Evolutionary conservation across 2,888 invertebrate species (phyloP).

Genomic region (Napeogenes inachia): DNA sequence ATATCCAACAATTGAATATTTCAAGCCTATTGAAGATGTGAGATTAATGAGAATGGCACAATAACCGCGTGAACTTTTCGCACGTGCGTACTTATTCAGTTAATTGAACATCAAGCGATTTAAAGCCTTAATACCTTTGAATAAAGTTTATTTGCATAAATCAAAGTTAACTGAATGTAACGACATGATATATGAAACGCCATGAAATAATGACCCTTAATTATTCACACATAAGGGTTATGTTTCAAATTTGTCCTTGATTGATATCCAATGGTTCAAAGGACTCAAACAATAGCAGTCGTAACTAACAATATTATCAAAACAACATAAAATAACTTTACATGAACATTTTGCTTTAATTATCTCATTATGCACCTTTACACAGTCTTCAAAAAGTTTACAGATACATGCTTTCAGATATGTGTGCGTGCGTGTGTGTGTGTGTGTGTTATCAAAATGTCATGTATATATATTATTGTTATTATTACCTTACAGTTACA

Average conservation of each 20-base stretch:
- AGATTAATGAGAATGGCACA: conserved; percentile 15
- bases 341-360: not conserved
- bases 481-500: no score
- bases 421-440: no score
- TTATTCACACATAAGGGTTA: not conserved
- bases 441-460: no score
- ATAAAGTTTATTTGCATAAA: conserved; percentile 6
- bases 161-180: not conserved
- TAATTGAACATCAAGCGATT: conserved; percentile 4
- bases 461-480: no score
- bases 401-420: no score
- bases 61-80: conserved; percentile 21
- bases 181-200: not conserved
- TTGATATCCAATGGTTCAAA: conserved; percentile 19
- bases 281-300: conserved; percentile 23
- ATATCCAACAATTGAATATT: not conserved
- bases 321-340: conserved; percentile 2
- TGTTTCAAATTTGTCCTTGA: not conserved
- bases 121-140: not conserved
- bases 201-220: no score
- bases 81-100: conserved; percentile 15
- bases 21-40: not conserved
- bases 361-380: not conserved
- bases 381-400: not conserved
- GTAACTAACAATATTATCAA: conserved; percentile 8